Percentiles rank a stretch among this genome's conserved stretches.
Evolutionary conservation across 2,888 invertebrate species (phyloP).

Genomic region (Buathra laborator): DNA sequence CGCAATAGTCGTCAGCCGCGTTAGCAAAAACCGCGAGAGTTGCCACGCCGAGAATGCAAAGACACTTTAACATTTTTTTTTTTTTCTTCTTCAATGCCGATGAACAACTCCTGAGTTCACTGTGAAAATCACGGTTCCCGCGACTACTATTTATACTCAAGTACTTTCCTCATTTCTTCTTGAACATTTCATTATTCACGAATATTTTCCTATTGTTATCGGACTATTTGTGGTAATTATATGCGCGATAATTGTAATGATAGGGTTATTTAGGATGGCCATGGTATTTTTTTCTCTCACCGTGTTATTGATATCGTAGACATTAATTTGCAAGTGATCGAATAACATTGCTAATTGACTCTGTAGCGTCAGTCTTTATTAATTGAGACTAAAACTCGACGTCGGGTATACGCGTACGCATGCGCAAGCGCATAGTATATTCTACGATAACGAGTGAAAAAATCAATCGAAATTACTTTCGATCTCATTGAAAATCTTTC

Average conservation of each 20-base stretch:
- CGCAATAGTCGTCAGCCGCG: constrained; percentile 51
- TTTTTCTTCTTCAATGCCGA: not conserved
- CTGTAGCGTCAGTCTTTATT: no score
- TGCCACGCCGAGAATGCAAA: constrained; percentile 19
- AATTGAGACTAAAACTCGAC: no score
- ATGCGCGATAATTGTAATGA: not conserved
- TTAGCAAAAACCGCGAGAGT: constrained; percentile 23
- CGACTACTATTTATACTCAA: constrained; percentile 42
- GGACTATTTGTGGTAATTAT: not conserved
- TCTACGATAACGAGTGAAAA: not conserved
- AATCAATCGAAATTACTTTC: not conserved
- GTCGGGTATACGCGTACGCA: no score
- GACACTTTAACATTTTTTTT: constrained; percentile 25
- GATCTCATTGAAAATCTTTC: not conserved
- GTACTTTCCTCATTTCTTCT: no score
- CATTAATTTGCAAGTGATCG: no score
- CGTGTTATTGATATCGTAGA: not conserved
- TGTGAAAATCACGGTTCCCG: constrained; percentile 22
- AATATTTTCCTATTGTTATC: not conserved
- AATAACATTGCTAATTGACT: no score
- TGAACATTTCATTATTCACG: not conserved
- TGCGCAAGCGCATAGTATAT: no score
- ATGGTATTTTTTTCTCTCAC: not conserved
- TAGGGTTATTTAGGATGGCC: not conserved
- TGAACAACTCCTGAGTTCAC: not conserved